Conservation (phyloP, 1,140 invertebrate genomes). For the Drosophila grimshawi region DNA sequence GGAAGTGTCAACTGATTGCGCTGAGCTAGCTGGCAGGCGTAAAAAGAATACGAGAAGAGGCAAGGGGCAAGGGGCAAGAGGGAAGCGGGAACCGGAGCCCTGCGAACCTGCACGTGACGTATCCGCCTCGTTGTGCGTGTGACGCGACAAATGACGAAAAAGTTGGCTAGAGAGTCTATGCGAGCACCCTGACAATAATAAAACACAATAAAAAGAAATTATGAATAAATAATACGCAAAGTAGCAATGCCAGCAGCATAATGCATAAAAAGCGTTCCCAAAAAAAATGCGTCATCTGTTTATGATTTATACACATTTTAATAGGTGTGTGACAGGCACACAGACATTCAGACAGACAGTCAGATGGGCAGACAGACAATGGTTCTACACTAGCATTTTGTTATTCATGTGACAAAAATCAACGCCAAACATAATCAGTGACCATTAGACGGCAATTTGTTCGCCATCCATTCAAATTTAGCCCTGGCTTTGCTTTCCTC, state of each 20-base stretch:
- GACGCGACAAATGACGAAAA: constrained; percentile 55
- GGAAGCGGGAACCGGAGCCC: constrained; percentile 18
- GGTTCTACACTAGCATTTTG: constrained; percentile 12
- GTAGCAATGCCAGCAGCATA: constrained; percentile 57
- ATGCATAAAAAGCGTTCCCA: constrained; percentile 39
- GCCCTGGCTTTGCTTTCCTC: constrained; percentile 15
- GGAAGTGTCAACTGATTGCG: constrained; percentile 82
- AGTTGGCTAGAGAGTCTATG: constrained; percentile 25
- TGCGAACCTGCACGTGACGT: constrained; percentile 74
- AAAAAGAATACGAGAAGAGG: constrained; percentile 49
- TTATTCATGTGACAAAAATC: constrained; percentile 56
- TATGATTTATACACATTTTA: constrained; percentile 80
- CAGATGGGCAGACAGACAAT: constrained; percentile 15
- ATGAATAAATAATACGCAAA: constrained; percentile 80
- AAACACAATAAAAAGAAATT: constrained; percentile 82
- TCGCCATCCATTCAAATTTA: constrained; percentile 48
- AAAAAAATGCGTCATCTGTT: constrained; percentile 68
- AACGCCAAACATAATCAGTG: constrained; percentile 67
- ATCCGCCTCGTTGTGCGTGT: constrained; percentile 78
- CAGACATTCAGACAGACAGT: constrained; percentile 10
- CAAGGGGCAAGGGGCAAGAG: constrained; percentile 11
- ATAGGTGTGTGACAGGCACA: constrained; percentile 54
- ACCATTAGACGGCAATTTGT: constrained; percentile 65
- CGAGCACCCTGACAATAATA: constrained; percentile 64
- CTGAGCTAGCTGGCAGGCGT: constrained; percentile 81